Conservation (phyloP, 2,797 vertebrate species). For the Valencia hispanica region DNA sequence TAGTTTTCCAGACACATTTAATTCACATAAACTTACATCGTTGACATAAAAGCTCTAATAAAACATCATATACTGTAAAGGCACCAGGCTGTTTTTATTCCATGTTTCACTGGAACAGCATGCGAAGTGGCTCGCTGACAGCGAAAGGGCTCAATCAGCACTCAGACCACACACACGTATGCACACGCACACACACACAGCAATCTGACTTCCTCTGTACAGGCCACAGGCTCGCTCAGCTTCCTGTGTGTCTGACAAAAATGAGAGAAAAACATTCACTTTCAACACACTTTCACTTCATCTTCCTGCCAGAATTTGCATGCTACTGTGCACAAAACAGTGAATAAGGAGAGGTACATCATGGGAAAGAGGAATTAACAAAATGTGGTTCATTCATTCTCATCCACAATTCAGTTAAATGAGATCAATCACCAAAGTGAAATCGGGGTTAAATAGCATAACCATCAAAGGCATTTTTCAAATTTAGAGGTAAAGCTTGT, state of each 20-base stretch:
- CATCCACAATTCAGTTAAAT: not conserved
- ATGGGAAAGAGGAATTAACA: slow-evolving; percentile 36
- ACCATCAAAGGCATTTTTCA: not conserved
- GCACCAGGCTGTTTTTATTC: slow-evolving; percentile 49
- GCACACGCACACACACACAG: slow-evolving; percentile 34
- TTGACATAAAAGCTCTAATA: not conserved
- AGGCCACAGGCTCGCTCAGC: slow-evolving; percentile 64
- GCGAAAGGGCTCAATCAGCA: slow-evolving; percentile 67
- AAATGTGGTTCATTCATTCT: slow-evolving; percentile 7
- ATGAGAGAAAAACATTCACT: slow-evolving; percentile 77
- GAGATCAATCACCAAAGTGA: not conserved
- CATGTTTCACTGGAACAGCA: slow-evolving; percentile 45
- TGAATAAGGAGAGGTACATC: not conserved
- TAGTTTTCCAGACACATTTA: not conserved
- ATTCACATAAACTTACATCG: not conserved
- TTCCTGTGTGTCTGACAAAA: slow-evolving; percentile 72
- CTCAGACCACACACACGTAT: slow-evolving; percentile 61
- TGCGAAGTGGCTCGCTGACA: slow-evolving; percentile 47
- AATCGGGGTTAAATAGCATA: too few relatives aligned
- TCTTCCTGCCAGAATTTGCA: slow-evolving; percentile 56
- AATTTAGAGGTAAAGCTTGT: not conserved
- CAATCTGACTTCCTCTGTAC: slow-evolving; percentile 72
- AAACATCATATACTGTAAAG: not conserved
- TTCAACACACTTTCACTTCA: slow-evolving; percentile 84
- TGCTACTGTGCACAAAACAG: slow-evolving; percentile 16